Evolutionary conservation across 2,113 vertebrate species (phyloP).

Genomic region (Gracilinanus agilis): DNA sequence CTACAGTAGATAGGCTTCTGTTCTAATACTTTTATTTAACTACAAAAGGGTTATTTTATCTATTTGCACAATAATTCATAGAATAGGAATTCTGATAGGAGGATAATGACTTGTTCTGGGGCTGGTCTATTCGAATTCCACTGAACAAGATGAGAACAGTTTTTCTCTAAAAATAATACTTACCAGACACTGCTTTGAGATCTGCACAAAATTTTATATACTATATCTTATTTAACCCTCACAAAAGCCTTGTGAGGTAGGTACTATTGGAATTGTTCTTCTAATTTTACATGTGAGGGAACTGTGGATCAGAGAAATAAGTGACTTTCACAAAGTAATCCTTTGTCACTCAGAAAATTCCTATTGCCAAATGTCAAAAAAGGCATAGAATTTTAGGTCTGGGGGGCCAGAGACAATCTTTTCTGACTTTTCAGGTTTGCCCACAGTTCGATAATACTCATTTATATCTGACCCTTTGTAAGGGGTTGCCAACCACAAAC

Average conservation of each 20-base stretch:
- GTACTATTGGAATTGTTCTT: not conserved
- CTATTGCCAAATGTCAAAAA: not conserved
- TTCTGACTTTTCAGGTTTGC: not conserved
- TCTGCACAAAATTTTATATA: not conserved
- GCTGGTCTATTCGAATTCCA: not conserved
- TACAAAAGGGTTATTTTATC: not conserved
- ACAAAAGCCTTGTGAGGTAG: not conserved
- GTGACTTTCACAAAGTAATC: not conserved
- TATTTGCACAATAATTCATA: not conserved
- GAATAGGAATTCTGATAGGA: not conserved
- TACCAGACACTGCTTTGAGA: not conserved
- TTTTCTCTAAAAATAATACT: not conserved
- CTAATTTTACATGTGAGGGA: not conserved
- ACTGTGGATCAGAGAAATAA: not conserved
- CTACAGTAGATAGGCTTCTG: not conserved
- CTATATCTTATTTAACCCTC: not conserved
- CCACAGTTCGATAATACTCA: not conserved
- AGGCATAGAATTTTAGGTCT: not conserved
- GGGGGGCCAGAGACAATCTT: not conserved
- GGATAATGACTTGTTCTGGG: not conserved
- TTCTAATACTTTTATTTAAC: not conserved
- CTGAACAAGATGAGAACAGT: not conserved
- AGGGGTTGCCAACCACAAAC: not conserved
- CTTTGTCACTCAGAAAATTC: not conserved
- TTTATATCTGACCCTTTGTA: not conserved